Evolutionary conservation across 2,888 invertebrate species (phyloP), one percentile per base, ranked within the genome.

Genomic region (Drosophila kuntzei): DNA sequence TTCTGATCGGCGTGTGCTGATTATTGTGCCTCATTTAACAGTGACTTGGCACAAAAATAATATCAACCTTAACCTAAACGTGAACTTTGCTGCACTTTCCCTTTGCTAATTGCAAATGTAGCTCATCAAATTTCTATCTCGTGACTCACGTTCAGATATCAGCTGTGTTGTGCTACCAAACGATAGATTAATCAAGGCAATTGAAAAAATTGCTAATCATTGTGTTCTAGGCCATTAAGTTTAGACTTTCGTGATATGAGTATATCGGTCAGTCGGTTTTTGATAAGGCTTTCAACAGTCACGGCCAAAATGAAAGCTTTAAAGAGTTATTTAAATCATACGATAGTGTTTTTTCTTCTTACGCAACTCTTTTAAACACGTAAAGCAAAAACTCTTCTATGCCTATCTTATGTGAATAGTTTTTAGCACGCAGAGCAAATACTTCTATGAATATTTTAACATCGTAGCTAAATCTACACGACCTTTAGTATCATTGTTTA

Each of bases 11-110:
- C 12, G 27, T 34, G 34, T 49, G 62, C 25, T 43, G 55, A 55
- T 47, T 49, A 16, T 22, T 43, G 41, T 43, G n/a, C 34, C 41
- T 41, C 43, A 41, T 43, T 18, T 39, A 14, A 18, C 37, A 11
- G 51, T 75, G 63, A 75, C 55, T 44, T 44, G 57, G 14, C 71
- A 58, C 2, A 47, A 54, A 25, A 22, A 12, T 54, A 25, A 57
- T 16, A 43, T 46, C 51, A 51, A 34, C 57, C 36, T 44, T 57
- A 36, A 46, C 34, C 39, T 68, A 20, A 54, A 18, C 12, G 37
- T 55, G 50, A 72, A 66, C 55, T 66, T 55, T 60, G 53, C 18
- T 9, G n/a, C 66, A 32, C 36, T 64, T 58, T 53, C 29, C 64
- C 36, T 29, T 39, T 32, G 39, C 11, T 46, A 41, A 55, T 51